phyloP scores from a whole-genome alignment of 2,888 invertebrate genomes.

The Agrilus mali region DNA sequence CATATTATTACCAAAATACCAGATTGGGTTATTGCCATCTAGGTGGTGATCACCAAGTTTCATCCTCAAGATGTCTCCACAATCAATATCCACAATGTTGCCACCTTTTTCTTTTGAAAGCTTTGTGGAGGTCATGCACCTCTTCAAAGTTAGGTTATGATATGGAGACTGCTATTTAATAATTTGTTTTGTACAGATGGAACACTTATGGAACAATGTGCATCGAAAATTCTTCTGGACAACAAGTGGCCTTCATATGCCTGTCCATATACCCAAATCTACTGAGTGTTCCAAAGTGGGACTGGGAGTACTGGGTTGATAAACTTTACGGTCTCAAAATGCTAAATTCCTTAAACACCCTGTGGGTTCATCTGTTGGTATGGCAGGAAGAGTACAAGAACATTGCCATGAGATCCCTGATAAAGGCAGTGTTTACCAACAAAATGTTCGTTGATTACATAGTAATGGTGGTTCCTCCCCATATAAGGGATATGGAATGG shows the following conservation, averaged over 20 bases:
- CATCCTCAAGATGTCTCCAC: too few species aligned
- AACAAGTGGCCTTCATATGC: conserved; percentile 27
- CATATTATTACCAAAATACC: too few species aligned
- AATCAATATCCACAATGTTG: too few species aligned
- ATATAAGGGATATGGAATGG: conserved; percentile 21
- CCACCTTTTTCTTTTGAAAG: too few species aligned
- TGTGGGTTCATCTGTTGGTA: conserved; percentile 47
- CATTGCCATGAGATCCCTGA: conserved; percentile 28
- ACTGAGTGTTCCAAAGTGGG: conserved; percentile 39
- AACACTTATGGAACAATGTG: conserved; percentile 33
- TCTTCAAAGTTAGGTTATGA: too few species aligned
- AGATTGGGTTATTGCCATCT: too few species aligned
- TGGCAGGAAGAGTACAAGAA: conserved; percentile 37
- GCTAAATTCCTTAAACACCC: conserved; percentile 27
- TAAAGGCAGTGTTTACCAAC: conserved; percentile 39
- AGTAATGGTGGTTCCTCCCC: conserved; percentile 39
- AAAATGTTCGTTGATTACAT: conserved; percentile 38
- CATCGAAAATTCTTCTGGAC: conserved; percentile 22
- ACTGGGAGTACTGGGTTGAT: conserved; percentile 48
- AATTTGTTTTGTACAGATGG: conserved; percentile 15
- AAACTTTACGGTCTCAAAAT: conserved; percentile 38
- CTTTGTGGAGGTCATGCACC: too few species aligned
- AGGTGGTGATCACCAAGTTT: too few species aligned
- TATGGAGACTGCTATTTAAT: too few species aligned
- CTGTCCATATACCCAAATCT: conserved; percentile 41